These are phyloP conservation scores for Ciconia stormi DNA, from an alignment of 2,113 vertebrate species.

Conservation along the genomic window DNA sequence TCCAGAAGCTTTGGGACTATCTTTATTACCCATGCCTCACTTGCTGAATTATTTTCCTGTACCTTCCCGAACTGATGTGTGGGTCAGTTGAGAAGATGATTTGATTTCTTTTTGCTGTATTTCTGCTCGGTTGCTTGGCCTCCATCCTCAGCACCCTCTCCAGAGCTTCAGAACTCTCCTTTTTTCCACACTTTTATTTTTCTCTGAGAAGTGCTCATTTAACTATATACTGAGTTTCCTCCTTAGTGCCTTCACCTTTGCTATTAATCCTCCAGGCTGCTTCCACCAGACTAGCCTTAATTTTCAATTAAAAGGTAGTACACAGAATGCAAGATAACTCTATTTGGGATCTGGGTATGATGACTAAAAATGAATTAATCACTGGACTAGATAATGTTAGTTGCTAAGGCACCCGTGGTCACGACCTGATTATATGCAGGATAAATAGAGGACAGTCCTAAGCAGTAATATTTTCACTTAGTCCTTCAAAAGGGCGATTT, in stretches of 20 bases:
- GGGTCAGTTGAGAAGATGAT: neutral
- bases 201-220: neutral
- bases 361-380: neutral
- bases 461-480: neutral
- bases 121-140: neutral
- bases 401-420: neutral
- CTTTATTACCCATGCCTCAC: neutral
- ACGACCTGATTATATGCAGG: neutral
- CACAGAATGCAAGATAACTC: neutral
- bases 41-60: neutral
- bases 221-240: neutral
- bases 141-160: neutral
- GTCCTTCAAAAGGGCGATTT: neutral
- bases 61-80: neutral
- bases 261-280: neutral
- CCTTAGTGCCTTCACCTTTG: neutral
- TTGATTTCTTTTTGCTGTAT: neutral
- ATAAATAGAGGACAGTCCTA: neutral
- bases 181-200: neutral
- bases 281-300: neutral
- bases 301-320: neutral
- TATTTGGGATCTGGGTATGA: neutral
- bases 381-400: neutral
- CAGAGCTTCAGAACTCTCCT: neutral
- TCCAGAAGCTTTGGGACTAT: neutral